phyloP scores from a whole-genome alignment of 2,797 vertebrate species.

The Falco peregrinus region DNA sequence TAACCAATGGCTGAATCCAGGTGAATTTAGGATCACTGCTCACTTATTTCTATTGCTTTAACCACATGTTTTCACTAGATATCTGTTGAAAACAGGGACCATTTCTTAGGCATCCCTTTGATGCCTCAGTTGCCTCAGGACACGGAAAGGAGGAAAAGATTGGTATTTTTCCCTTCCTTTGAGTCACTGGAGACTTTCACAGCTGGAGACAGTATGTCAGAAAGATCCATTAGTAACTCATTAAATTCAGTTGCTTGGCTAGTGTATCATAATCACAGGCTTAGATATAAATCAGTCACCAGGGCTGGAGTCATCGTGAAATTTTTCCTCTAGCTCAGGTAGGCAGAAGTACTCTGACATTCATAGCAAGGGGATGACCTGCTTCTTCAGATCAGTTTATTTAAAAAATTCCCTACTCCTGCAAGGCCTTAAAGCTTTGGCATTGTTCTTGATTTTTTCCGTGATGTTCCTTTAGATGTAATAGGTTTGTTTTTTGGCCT shows the following conservation, averaged over 20 bases:
- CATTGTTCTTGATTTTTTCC: not conserved
- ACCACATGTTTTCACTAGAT: not conserved
- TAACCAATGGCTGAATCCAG: rapidly evolving
- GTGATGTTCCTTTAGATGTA: not conserved
- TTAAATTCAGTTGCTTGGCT: constrained; percentile 4
- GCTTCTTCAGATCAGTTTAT: not conserved
- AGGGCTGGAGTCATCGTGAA: not conserved
- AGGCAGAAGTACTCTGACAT: not conserved
- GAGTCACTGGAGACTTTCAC: constrained; percentile 23
- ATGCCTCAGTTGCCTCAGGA: not conserved
- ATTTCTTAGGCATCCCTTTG: not conserved
- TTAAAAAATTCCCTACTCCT: not conserved
- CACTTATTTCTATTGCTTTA: not conserved
- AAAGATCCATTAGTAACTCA: constrained; percentile 34
- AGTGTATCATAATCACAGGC: constrained; percentile 29
- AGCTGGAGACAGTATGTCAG: constrained; percentile 1
- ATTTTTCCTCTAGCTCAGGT: constrained; percentile 13
- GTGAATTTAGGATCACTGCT: not conserved
- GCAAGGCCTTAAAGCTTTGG: not conserved
- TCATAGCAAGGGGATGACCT: not conserved
- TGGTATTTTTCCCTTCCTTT: not conserved
- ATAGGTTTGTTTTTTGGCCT: not conserved
- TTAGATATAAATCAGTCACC: not conserved
- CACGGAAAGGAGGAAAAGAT: not conserved
- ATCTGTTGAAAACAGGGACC: not conserved